Evolutionary conservation across 1,140 invertebrate species (phyloP), one percentile per base, ranked within the genome.

Genomic region (Camponotus pennsylvanicus): DNA sequence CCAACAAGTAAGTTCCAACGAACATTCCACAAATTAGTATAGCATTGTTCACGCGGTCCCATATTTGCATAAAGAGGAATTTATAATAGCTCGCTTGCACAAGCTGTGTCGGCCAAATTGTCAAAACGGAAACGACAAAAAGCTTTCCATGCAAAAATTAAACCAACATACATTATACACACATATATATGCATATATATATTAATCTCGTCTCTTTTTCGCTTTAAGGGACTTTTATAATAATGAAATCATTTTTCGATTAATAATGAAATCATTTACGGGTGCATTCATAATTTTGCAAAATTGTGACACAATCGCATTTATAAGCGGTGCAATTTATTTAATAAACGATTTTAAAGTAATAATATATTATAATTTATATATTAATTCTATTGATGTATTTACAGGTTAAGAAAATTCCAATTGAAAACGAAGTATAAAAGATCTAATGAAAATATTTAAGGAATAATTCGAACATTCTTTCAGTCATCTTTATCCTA

Each of bases 41-140:
- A 45, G 79, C 79, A 83, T 83, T 83, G 79, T 83, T 82, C 67
- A 69, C 67, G 27, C 52, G 21, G 67, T 63, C 32, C 55, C 32
- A 13, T 83, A 83, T 83, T 83, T 83, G 79, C 79, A 83, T 83
- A 83, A 83, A 83, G 79, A 83, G 69, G 79, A 83, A 83, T 83
- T 83, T 83, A 83, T 83, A 83, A 83, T 83, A 83, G 61, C 57
- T 21, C 69, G 55, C 57, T 37, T 55, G 55, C 11, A 21, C 42
- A 49, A 52, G 69, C 69, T 27, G 40, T 34, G 69, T 37, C 42
- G 79, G n/a, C 40, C 42, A 61, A 59, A 49, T 49, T 15, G 69
- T 73, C 69, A 45, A 75, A 83, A 61, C 40, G 67, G 55, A 73
- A 73, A 11, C 37, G 13, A 7, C 34, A 40, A 61, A 61, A 75